Conservation (phyloP, 2,113 vertebrate species). For the Anas platyrhynchos region DNA sequence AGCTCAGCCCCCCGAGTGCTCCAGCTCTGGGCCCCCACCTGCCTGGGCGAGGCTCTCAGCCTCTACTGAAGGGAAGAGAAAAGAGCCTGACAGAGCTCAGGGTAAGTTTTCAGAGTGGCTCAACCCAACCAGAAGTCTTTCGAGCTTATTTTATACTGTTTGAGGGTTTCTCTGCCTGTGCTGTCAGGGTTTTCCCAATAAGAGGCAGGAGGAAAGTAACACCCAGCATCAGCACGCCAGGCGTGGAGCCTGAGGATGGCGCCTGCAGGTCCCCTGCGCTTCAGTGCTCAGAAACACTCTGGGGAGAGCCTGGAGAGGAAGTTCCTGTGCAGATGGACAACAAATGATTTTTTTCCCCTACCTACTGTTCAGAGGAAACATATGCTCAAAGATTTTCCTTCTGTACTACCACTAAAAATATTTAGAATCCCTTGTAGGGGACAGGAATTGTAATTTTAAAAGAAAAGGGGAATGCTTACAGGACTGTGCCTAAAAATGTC, state of each 20-base stretch:
- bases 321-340: background rate
- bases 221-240: background rate
- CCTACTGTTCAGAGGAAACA: background rate
- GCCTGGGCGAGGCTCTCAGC: background rate
- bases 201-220: background rate
- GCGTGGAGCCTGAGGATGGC: background rate
- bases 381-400: background rate
- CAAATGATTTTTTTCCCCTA: background rate
- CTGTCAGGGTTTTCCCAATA: background rate
- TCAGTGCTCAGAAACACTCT: background rate
- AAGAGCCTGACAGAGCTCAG: background rate
- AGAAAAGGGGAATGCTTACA: background rate
- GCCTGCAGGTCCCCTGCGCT: background rate
- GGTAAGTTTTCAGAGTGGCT: background rate
- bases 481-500: too few species aligned
- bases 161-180: background rate
- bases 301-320: background rate
- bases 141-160: background rate
- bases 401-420: background rate
- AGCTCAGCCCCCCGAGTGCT: background rate
- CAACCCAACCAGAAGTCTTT: background rate
- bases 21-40: too few species aligned
- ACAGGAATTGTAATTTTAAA: background rate
- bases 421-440: background rate
- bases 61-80: background rate